Evolutionary conservation across 2,797 vertebrate genomes (phyloP).

Genomic region (Neosilurus hyrtlii): DNA sequence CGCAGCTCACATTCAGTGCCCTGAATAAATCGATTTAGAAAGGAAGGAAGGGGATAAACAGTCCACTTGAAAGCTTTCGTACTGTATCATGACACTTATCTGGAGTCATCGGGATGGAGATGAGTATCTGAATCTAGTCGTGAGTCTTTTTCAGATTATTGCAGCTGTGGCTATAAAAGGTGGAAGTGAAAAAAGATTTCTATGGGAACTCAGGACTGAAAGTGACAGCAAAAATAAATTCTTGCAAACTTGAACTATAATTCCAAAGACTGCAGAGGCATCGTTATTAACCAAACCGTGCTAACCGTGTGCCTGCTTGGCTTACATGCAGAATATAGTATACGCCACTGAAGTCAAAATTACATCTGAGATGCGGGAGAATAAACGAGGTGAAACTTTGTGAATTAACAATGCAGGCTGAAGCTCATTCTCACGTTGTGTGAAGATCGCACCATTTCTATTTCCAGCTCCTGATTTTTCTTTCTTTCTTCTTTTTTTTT

Average conservation of each 20-base stretch:
- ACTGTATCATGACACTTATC: slow-evolving; percentile 11
- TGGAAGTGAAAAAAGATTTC: not conserved
- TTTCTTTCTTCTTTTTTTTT: slow-evolving; percentile 14
- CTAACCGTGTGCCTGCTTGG: not conserved
- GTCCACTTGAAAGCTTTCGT: slow-evolving; percentile 19
- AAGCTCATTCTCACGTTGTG: slow-evolving; percentile 14
- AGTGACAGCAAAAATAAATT: not conserved
- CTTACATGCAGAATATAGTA: not conserved
- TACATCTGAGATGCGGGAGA: not conserved
- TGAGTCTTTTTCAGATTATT: slow-evolving; percentile 24
- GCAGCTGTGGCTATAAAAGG: slow-evolving; percentile 27
- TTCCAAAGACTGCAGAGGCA: slow-evolving; percentile 1
- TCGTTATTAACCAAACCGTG: slow-evolving; percentile 2
- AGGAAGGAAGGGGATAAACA: not conserved
- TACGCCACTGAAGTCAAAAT: not conserved
- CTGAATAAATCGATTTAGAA: slow-evolving; percentile 30
- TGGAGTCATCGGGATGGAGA: slow-evolving; percentile 29
- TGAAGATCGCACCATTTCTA: slow-evolving; percentile 38
- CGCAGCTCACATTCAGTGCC: slow-evolving; percentile 1
- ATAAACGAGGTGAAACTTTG: not conserved
- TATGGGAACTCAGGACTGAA: not conserved
- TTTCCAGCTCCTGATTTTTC: slow-evolving; percentile 24
- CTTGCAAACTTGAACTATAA: slow-evolving; percentile 37
- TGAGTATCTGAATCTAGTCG: slow-evolving; percentile 32
- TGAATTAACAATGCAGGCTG: not conserved